Conservation (phyloP, 64 coral and sea anemone genomes). For the Cladopsammia gracilis region DNA sequence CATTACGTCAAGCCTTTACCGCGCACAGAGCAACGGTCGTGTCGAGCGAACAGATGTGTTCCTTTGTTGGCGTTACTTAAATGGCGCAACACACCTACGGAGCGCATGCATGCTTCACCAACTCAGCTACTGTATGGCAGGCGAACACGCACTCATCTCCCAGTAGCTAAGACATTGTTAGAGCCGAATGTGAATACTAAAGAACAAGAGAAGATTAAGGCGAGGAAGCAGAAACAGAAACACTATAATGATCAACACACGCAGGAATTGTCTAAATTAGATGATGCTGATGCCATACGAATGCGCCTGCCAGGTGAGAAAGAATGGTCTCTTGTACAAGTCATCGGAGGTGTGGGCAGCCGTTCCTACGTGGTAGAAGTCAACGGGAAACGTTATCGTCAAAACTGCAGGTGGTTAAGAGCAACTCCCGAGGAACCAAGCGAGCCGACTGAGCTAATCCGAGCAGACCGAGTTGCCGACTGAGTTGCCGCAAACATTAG, state of each 20-base stretch:
- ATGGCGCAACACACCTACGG: constrained; percentile 27
- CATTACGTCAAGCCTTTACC: too few species aligned
- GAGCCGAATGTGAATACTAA: neutral
- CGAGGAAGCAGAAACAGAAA: constrained; percentile 19
- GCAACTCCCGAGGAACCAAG: neutral
- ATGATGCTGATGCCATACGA: neutral
- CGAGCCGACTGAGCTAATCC: neutral
- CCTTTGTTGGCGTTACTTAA: constrained; percentile 12
- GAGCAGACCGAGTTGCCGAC: neutral
- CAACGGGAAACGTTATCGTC: constrained; percentile 21
- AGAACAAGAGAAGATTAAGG: neutral
- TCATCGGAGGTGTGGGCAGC: neutral
- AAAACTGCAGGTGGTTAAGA: neutral
- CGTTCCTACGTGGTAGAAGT: constrained; percentile 16
- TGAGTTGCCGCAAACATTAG: neutral
- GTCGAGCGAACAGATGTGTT: constrained; percentile 13
- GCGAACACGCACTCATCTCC: constrained; percentile 13
- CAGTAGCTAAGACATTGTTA: constrained; percentile 8
- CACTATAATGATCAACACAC: neutral
- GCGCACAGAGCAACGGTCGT: too few species aligned
- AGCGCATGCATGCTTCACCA: neutral
- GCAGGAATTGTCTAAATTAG: constrained; percentile 10
- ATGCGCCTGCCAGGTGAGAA: constrained; percentile 1
- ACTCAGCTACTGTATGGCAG: neutral
- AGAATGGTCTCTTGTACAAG: neutral